Evolutionary conservation across 2,113 vertebrate species (phyloP), one percentile per base, ranked within the genome.

Genomic region (Drymodes brunneopygia): DNA sequence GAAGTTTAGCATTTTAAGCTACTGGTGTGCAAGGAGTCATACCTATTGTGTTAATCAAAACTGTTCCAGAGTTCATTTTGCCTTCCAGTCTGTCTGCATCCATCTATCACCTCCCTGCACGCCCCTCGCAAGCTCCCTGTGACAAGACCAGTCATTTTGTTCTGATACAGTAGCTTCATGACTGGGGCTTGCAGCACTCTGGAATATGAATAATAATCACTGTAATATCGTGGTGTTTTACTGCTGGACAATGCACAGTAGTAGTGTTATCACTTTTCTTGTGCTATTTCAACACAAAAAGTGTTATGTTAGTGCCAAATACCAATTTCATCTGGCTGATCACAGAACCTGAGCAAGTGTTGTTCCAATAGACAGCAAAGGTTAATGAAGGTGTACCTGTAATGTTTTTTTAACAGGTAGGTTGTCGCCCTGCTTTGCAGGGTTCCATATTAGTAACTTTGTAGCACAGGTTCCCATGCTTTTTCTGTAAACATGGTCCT

Each of bases 121-220:
- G 0, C 13, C 31, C 1, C 0, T 12, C 0, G 0, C 15, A 10
- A 51, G 27, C 36, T 73, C 24, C 15, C 47, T 15, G 25, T 29
- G n/a, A 33, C n/a, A 27, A 40, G 25, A 62, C 7, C 5, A 14
- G 14, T 15, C 1, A 0, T 29, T 78, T 50, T 56, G 50, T 57
- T 61, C 65, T 44, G n/a, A 14, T 54, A 4, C 12, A 16, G 61
- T 21, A 35, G 11, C 58, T 90, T 54, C 14, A 0, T 35, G 33
- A 33, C 27, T 58, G 42, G 24, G 2, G 1, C 36, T 81, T 81
- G 38, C 50, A 72, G 38, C 35, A 27, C 27, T 64, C 40, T 51
- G 6, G 15, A 54, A 47, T 35, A 48, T 40, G 58, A 29, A 22
- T 15, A 61, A 48, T 17, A 29, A 14, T 53, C 21, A 29, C 45